Base-by-base conservation (phyloP, 2,888 invertebrate species). In the Archaeoteleia sp. region DNA sequence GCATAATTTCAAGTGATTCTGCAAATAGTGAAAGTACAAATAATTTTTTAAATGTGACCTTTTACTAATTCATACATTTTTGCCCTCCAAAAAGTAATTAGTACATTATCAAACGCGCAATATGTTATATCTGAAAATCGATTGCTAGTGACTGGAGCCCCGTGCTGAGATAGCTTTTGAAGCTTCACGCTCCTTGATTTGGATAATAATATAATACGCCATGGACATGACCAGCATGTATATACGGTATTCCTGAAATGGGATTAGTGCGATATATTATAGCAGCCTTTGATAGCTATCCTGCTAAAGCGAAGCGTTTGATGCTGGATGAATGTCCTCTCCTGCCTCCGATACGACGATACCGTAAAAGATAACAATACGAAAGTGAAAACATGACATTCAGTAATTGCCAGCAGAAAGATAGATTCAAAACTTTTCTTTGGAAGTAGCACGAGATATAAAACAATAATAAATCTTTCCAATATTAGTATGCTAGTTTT, bases 141-240 rank as follows among this genome's bases (percentile, higher is more conserved):
- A 61, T 61, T 20, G 5, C 25, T 2, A 45, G 25, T 49, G 15
- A 42, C 30, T 20, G 40, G 9, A 25, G 40, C 42, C 25, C 48
- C 29, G 20, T 27, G 34, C 46, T 30, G 48, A 45, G 45, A 57
- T 61, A 43, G 70, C 72, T 76, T 77, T 75, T 74, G 72, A 78
- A 76, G 74, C 73, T 77, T 78, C 74, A 74, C 72, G 73, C 75
- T 74, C 72, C 74, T 77, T 79, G 72, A 74, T 70, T 78, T 62
- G 73, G 72, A 76, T 78, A 78, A 79, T 76, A 74, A 74, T 72
- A 76, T 79, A 79, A 78, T 76, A 70, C 69, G 72, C 29, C 58
- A 69, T 71, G 71, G 66, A 74, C 74, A 71, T 74, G 75, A 72
- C 63, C 72, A 51, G 62, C 63, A 63, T 71, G 62, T 55, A 70